Conservation (phyloP, 2,113 vertebrate genomes). For the Elephas maximus region DNA sequence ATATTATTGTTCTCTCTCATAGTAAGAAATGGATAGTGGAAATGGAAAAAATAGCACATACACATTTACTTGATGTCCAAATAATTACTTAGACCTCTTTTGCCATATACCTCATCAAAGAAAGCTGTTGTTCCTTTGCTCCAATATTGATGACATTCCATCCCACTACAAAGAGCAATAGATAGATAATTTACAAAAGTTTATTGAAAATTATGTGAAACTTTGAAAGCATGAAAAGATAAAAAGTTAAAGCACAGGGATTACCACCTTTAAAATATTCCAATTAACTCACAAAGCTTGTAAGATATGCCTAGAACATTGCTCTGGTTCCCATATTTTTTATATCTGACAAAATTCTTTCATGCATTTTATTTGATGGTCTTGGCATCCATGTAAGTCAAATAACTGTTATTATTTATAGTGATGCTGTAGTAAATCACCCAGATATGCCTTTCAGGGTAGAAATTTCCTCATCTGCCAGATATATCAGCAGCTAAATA, state of each 20-base stretch:
- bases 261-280: not conserved
- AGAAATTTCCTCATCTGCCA: not conserved
- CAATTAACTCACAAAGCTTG: not conserved
- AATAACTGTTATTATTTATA: not conserved
- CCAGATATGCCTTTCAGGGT: not conserved
- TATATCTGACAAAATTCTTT: no score
- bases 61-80: not conserved
- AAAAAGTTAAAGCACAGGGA: not conserved
- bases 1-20: not conserved
- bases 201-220: not conserved
- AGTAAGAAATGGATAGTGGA: not conserved
- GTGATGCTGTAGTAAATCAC: rapidly evolving
- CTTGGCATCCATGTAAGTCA: not conserved
- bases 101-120: not conserved
- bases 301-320: not conserved
- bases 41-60: not conserved
- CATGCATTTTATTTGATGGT: no score
- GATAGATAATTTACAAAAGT: not conserved
- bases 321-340: not conserved
- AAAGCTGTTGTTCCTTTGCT: not conserved
- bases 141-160: not conserved
- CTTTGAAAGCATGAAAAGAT: not conserved
- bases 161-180: not conserved
- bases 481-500: not conserved
- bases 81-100: not conserved